Evolutionary conservation across 2,113 vertebrate genomes (phyloP).

Genomic region (Peucedramus taeniatus): DNA sequence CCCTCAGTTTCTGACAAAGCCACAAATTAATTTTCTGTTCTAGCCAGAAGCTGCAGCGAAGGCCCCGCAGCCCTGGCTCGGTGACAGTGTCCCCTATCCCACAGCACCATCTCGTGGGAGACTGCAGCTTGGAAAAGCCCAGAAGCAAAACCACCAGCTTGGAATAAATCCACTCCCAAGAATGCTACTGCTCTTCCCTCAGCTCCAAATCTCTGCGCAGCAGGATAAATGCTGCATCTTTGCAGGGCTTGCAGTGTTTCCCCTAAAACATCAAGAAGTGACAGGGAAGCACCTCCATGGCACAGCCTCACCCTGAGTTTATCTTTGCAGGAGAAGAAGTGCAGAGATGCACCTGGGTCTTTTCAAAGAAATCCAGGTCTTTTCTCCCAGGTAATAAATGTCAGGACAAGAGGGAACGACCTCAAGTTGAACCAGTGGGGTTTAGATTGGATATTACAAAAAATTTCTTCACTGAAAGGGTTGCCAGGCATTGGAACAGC

Average conservation of each 20-base stretch:
- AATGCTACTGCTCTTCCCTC: accelerated
- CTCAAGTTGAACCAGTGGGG: not conserved
- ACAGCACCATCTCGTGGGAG: slow-evolving; percentile 61
- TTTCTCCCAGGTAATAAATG: not conserved
- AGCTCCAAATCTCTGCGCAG: not conserved
- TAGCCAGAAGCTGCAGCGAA: accelerated
- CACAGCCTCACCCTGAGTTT: not conserved
- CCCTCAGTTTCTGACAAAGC: not conserved
- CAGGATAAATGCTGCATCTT: not conserved
- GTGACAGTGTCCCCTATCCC: not conserved
- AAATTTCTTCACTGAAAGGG: not conserved
- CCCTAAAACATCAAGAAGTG: not conserved
- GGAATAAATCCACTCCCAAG: not conserved
- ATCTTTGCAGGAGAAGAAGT: not conserved
- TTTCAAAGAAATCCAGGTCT: not conserved
- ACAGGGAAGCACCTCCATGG: not conserved
- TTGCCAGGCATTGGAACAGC: not conserved
- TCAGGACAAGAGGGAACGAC: not conserved
- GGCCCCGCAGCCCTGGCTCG: accelerated
- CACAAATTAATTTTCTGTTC: not conserved
- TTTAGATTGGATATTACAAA: not conserved
- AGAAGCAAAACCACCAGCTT: not conserved
- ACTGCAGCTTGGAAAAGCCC: not conserved
- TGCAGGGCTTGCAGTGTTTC: not conserved
- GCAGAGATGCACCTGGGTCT: not conserved